phyloP scores from a whole-genome alignment of 2,888 invertebrate genomes.

The Cerastis rubricosa region DNA sequence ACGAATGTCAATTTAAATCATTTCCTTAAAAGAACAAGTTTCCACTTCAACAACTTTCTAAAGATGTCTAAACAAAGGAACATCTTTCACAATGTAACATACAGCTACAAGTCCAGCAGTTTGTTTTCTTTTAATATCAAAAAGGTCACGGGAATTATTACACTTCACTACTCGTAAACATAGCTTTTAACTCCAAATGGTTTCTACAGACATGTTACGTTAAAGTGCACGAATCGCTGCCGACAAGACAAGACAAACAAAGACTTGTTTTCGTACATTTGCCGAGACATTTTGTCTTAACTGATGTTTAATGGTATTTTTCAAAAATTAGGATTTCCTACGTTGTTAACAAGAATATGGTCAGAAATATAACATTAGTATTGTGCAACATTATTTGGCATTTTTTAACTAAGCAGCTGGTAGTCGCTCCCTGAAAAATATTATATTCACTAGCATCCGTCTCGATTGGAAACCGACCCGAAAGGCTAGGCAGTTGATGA shows the following conservation, averaged over 20 bases:
- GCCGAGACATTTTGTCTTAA: conserved; percentile 11
- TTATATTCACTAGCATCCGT: neutral
- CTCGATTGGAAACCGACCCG: neutral
- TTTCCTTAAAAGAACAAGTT: conserved; percentile 29
- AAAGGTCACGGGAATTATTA: conserved; percentile 44
- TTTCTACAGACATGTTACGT: conserved; percentile 33
- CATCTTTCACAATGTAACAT: conserved; percentile 19
- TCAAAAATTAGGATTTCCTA: neutral
- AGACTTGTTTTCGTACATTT: conserved; percentile 19
- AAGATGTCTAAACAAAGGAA: conserved; percentile 29
- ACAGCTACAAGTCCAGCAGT: neutral
- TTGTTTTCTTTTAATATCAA: conserved; percentile 29
- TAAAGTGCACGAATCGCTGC: conserved; percentile 32
- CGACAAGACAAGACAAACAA: conserved; percentile 9
- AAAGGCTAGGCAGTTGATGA: neutral
- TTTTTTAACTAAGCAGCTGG: neutral
- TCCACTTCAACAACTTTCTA: conserved; percentile 33
- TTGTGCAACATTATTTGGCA: neutral
- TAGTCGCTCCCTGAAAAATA: neutral
- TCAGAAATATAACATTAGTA: neutral
- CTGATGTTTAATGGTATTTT: conserved; percentile 9
- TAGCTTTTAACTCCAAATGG: conserved; percentile 32
- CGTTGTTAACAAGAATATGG: neutral
- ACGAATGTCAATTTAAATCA: conserved; percentile 24
- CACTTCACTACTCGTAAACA: conserved; percentile 24